Conservation (phyloP, 2,113 vertebrate species). For the Malurus cyaneus region DNA sequence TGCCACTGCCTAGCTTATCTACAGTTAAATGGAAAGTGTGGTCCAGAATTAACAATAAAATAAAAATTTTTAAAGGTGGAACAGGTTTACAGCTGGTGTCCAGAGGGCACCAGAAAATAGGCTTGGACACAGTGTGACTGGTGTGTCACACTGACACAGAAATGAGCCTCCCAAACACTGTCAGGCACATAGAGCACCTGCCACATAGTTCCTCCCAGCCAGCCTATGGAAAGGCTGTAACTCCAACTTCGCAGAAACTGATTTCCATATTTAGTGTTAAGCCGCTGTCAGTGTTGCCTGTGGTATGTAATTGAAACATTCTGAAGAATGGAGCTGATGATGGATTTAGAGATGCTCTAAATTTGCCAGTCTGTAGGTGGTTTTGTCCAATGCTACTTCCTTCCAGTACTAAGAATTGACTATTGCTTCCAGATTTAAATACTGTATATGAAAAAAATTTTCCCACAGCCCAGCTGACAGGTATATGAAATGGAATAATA, state of each 20-base stretch:
- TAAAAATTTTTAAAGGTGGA: background rate
- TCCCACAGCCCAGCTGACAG: conserved; percentile 36
- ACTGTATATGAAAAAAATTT: background rate
- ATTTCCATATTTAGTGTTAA: background rate
- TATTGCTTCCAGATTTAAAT: conserved; percentile 50
- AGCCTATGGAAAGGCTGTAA: background rate
- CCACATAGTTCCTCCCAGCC: background rate
- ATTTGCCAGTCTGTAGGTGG: conserved; percentile 3
- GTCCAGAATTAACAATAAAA: background rate
- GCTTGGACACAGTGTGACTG: accelerated
- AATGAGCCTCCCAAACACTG: accelerated
- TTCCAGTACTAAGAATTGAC: background rate
- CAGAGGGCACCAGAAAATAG: background rate
- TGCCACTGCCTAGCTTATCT: background rate
- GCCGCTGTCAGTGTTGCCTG: background rate
- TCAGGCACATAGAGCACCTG: accelerated
- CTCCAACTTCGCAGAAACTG: background rate
- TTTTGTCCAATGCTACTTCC: conserved; percentile 39
- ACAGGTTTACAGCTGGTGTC: background rate
- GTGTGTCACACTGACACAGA: background rate
- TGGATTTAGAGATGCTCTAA: conserved; percentile 21
- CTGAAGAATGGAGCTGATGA: background rate
- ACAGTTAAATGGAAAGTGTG: background rate
- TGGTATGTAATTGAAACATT: background rate
- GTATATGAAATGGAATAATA: conserved; percentile 53